Percentiles rank a stretch among this genome's conserved stretches.
Evolutionary conservation across 2,888 invertebrate species (phyloP).

Genomic region (Netelia melanura): DNA sequence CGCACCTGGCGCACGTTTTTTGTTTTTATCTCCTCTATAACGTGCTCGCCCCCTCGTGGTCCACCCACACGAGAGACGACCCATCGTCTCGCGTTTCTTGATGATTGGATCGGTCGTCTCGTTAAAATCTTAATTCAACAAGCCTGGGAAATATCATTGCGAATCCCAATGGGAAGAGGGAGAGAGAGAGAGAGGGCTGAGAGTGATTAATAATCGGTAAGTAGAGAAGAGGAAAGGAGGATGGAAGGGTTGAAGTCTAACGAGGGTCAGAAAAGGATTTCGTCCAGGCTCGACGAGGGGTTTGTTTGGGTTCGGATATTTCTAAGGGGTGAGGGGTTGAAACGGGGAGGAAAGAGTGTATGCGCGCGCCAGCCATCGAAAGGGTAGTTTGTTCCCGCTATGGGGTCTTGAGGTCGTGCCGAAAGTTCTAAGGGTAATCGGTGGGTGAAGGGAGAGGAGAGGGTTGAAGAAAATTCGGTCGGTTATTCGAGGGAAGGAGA

Average conservation of each 20-base stretch:
- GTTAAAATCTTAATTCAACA: conserved; percentile 57
- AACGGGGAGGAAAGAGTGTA: background rate
- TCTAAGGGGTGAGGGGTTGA: background rate
- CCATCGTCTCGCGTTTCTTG: background rate
- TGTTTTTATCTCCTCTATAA: conserved; percentile 11
- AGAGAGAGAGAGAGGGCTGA: conserved; percentile 2
- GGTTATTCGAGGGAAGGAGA: conserved; percentile 27
- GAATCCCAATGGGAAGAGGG: conserved; percentile 1
- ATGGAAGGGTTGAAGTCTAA: conserved; percentile 5
- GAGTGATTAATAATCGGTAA: conserved; percentile 54
- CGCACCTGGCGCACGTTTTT: conserved; percentile 60
- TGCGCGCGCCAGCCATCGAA: conserved; percentile 29
- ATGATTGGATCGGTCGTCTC: conserved; percentile 53
- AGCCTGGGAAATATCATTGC: conserved; percentile 36
- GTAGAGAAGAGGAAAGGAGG: conserved; percentile 1
- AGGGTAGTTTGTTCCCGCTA: conserved; percentile 61
- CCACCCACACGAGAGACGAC: conserved; percentile 42
- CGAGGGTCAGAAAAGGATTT: background rate
- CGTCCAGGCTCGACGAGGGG: background rate
- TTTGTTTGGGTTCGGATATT: background rate
- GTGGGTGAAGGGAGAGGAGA: background rate
- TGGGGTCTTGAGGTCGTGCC: conserved; percentile 18
- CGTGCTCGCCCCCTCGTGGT: background rate
- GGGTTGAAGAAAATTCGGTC: conserved; percentile 49
- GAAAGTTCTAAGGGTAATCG: background rate